Evolutionary conservation across 2,113 vertebrate species (phyloP).

Genomic region (Microtus richardsoni): DNA sequence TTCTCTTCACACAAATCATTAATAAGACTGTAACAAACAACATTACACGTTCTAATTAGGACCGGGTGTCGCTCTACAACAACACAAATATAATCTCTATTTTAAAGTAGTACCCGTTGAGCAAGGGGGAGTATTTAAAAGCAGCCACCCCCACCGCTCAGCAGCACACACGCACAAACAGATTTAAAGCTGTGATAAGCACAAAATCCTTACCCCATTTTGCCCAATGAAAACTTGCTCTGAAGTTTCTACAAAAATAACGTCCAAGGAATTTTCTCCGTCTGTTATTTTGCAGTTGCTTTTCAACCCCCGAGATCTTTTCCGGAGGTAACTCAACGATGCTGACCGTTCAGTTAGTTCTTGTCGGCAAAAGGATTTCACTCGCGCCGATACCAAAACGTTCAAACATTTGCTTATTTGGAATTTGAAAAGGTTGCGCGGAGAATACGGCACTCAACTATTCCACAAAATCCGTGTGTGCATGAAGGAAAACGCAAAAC

Average conservation of each 20-base stretch:
- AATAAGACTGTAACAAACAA: neutral
- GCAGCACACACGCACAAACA: neutral
- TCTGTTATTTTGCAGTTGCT: constrained; percentile 68
- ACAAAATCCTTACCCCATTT: constrained; percentile 87
- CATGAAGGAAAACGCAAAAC: constrained; percentile 41
- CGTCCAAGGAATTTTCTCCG: constrained; percentile 72
- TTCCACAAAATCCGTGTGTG: constrained; percentile 69
- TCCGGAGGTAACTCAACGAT: constrained; percentile 70
- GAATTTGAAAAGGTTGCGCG: constrained; percentile 67
- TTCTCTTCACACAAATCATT: neutral
- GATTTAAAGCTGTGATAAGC: constrained; percentile 6
- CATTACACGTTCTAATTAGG: neutral
- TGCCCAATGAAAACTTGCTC: constrained; percentile 81
- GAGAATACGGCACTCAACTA: constrained; percentile 71
- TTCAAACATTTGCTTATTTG: constrained; percentile 68
- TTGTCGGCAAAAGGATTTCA: constrained; percentile 59
- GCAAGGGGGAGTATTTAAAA: constrained; percentile 18
- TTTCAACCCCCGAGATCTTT: constrained; percentile 67
- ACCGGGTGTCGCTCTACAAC: constrained; percentile 30
- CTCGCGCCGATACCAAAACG: constrained; percentile 53
- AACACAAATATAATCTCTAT: constrained; percentile 17
- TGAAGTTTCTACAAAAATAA: constrained; percentile 76
- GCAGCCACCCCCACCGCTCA: neutral
- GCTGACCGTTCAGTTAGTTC: constrained; percentile 69
- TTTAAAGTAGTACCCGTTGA: neutral